phyloP scores from a whole-genome alignment of 2,113 vertebrate species.

The Rhineura floridana region DNA sequence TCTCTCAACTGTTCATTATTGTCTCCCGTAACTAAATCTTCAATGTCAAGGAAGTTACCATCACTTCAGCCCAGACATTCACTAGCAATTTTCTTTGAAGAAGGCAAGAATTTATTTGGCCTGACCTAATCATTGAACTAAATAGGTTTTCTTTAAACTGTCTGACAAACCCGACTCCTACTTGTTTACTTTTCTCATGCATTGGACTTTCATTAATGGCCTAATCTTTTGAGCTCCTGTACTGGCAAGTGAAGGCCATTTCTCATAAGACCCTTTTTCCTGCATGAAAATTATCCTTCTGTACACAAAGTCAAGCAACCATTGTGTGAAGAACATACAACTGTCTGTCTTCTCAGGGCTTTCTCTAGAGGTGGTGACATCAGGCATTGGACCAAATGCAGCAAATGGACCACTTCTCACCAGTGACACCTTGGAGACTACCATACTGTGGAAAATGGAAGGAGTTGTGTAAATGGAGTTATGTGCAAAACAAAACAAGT shows the following conservation, averaged over 20 bases:
- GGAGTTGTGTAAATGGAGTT: background rate
- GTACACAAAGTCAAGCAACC: background rate
- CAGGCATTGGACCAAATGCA: background rate
- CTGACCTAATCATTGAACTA: conserved; percentile 51
- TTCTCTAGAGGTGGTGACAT: background rate
- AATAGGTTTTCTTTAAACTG: conserved; percentile 36
- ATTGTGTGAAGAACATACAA: background rate
- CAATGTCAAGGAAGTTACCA: conserved; percentile 44
- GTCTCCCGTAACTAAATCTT: conserved; percentile 44
- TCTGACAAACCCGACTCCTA: background rate
- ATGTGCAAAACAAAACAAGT: background rate
- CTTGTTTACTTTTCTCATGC: conserved; percentile 30
- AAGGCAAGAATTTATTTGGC: conserved; percentile 40
- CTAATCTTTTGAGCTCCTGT: background rate
- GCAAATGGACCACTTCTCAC: background rate
- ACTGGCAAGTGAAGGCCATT: background rate
- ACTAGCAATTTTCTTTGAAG: conserved; percentile 46
- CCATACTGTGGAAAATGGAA: background rate
- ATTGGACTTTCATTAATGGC: conserved; percentile 3
- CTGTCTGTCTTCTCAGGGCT: background rate
- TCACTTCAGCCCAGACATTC: conserved; percentile 45
- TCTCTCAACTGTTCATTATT: conserved; percentile 43
- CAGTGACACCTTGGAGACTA: background rate
- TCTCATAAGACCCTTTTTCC: background rate
- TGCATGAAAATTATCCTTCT: background rate